Evolutionary conservation across 2,113 vertebrate genomes (phyloP), one percentile per base, ranked within the genome.

Genomic region (Chaetops frenatus): DNA sequence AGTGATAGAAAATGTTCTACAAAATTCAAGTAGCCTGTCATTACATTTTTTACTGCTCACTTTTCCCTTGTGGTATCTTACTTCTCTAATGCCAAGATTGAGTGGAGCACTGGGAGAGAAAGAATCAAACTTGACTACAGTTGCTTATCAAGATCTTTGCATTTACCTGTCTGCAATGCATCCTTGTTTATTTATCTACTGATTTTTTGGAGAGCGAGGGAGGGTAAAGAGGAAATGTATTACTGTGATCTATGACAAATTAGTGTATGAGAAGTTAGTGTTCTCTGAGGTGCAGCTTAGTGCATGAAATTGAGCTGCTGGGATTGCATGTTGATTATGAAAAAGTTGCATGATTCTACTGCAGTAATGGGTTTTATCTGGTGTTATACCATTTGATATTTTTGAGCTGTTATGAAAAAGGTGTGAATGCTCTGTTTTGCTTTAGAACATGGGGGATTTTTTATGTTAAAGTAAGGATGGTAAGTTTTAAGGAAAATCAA

Each of bases 181-280:
- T 83, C 31, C 15, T 69, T 87, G 10, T 9, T 90, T 57, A 24
- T 73, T 57, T 79, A 44, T 19, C 38, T 13, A 1, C 15, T 50
- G 18, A 7, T 22, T 42, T 36, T 44, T 74, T 31, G 0, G 2
- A 2, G 7, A 17, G 19, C 3, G 7, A 10, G 16, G 45, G 10
- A 40, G 21, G 19, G 7, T 60, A 11, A 29, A 36, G 15, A 5
- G 24, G 11, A 53, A 31, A 24, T 17, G 9, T 48, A 25, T 79
- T 73, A 15, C 9, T 54, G 12, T 83, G 23, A 22, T 69, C 18
- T 53, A 4, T 42, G 28, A 36, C 11, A 65, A 47, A 65, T 44
- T 53, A 76, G 3, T 27, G 1, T 36, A 36, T 22, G 28, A 48
- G 22, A 53, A 86, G 15, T 54, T n/a, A 12, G 15, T 24, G 24